Percentiles rank a stretch among this genome's conserved stretches.
phyloP scores from a whole-genome alignment of 2,888 invertebrate species.

The Drosophila ochracea region DNA sequence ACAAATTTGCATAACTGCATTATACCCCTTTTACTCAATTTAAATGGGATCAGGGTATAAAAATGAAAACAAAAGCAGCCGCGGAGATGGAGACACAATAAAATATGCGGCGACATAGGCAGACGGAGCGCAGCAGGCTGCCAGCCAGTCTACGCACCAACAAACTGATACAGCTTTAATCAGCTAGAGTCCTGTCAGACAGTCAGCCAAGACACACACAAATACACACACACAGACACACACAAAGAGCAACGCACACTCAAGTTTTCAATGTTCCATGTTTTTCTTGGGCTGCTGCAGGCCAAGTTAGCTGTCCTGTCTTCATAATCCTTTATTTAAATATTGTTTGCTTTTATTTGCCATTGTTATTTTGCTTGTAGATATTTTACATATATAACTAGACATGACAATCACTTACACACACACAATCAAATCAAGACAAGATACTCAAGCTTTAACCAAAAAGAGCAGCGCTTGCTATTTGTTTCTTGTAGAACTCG shows the following conservation, averaged over 20 bases:
- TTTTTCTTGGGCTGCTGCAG: slow-evolving; percentile 49
- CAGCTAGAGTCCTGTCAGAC: slow-evolving; percentile 37
- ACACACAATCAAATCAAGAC: slow-evolving; percentile 49
- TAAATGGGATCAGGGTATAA: slow-evolving; percentile 18
- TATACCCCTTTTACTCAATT: neutral
- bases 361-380: slow-evolving; percentile 68
- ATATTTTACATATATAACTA: slow-evolving; percentile 78
- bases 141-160: slow-evolving; percentile 72
- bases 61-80: slow-evolving; percentile 19
- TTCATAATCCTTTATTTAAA: slow-evolving; percentile 78
- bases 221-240: slow-evolving; percentile 9
- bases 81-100: slow-evolving; percentile 36
- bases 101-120: slow-evolving; percentile 57
- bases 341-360: slow-evolving; percentile 74
- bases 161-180: slow-evolving; percentile 21
- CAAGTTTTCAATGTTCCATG: slow-evolving; percentile 38
- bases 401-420: slow-evolving; percentile 28
- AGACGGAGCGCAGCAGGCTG: slow-evolving; percentile 62
- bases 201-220: slow-evolving; percentile 38
- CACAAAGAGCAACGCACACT: slow-evolving; percentile 16
- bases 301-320: slow-evolving; percentile 50
- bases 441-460: slow-evolving; percentile 37
- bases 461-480: slow-evolving; percentile 38
- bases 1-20: neutral
- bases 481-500: slow-evolving; percentile 22